Evolutionary conservation across 2,797 vertebrate genomes (phyloP), one percentile per base, ranked within the genome.

Genomic region (Ibycter americanus): DNA sequence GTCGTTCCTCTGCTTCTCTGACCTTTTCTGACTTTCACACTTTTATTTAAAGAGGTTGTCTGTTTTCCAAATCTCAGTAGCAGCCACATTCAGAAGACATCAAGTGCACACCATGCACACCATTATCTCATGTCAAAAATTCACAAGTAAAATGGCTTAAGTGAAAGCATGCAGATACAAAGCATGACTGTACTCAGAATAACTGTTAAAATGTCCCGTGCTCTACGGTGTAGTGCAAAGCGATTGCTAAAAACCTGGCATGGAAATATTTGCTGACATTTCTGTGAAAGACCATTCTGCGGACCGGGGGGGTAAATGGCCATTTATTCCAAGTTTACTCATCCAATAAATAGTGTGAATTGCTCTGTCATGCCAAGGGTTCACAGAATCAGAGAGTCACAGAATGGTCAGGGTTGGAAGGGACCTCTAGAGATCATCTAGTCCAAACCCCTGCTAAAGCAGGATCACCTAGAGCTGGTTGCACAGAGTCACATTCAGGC

Each of bases 201-300:
- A 87, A 47, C 62, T 82, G 19, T 44, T 90, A 58, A 82, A 81
- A 87, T 56, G 58, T 76, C 73, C 40, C 26, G 91, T 92, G 63
- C 34, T 67, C n/a, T 92, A 18, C 9, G 25, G 15, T 55, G 18
- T 46, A 52, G 17, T 68, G 89, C 54, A 72, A 89, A 87, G 22
- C 0, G 0, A 65, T 52, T 76, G 47, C 44, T 92, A 73, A 93
- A 95, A 90, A 38, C 11, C 31, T 71, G 63, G 27, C 56, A 46
- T 27, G 15, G 91, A 87, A 73, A 32, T 14, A 17, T 83, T 77
- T 93, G 36, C 67, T 93, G 87, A 81, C 91, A 67, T 92, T 96
- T 93, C 81, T 73, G 31, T 67, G 46, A 79, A 82, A 87, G 74
- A 80, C 34, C 34, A 4, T 83, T 84, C 83, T 71, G 54, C n/a